Conservation (phyloP, 2,888 invertebrate genomes). For the Toxonevra muliebris region DNA sequence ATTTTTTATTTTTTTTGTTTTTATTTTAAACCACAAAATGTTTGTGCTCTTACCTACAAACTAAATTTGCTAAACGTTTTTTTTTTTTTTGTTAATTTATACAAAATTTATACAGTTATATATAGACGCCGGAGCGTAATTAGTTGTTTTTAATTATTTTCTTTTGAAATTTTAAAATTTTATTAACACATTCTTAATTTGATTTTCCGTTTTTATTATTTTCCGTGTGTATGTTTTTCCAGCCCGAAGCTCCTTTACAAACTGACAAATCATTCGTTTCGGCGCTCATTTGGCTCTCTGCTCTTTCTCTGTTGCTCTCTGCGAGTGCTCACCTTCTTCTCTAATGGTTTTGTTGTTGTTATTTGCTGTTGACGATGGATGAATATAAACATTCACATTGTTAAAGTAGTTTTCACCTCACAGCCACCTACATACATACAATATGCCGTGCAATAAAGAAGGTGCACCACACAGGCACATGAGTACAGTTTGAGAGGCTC, state of each 20-base stretch:
- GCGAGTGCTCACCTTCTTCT: neutral
- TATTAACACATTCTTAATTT: neutral
- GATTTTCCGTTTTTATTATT: conserved; percentile 13
- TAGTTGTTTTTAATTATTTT: too few species aligned
- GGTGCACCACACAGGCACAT: neutral
- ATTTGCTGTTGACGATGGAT: conserved; percentile 15
- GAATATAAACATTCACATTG: conserved; percentile 29
- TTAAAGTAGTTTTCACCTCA: conserved; percentile 21
- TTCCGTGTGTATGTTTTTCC: conserved; percentile 46
- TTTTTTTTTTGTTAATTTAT: too few species aligned
- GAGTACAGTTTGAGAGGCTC: conserved; percentile 1
- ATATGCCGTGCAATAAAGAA: too few species aligned
- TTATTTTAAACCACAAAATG: too few species aligned
- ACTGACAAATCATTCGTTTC: conserved; percentile 44
- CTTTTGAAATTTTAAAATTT: too few species aligned
- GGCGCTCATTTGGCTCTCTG: conserved; percentile 14
- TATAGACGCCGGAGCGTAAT: too few species aligned
- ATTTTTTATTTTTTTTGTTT: too few species aligned
- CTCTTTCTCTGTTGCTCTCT: conserved; percentile 3
- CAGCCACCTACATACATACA: conserved; percentile 15
- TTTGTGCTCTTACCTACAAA: too few species aligned
- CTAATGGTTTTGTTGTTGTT: too few species aligned
- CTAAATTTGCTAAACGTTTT: too few species aligned
- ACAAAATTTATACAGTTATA: too few species aligned
- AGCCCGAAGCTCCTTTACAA: conserved; percentile 53